A percentile compares a stretch with the other conserved stretches of the same genome.
These are phyloP conservation scores for Hemaris fuciformis DNA, from an alignment of 2,888 invertebrate genomes.

Conservation along the genomic window DNA sequence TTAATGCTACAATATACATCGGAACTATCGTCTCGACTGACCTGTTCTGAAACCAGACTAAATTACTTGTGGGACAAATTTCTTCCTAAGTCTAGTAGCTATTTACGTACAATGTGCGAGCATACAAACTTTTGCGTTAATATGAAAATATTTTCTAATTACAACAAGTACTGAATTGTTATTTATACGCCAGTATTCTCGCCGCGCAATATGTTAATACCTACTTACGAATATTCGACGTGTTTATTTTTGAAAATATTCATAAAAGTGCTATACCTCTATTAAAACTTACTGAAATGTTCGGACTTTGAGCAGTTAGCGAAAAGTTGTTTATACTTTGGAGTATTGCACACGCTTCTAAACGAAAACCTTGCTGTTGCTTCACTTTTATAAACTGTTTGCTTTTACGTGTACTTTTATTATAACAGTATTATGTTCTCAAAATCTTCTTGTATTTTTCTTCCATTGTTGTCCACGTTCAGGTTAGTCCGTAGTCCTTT, in stretches of 20 bases:
- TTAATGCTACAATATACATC: too few species aligned
- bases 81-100: too few species aligned
- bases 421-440: neutral
- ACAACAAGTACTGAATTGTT: neutral
- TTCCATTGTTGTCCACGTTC: neutral
- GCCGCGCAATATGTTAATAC: neutral
- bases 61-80: too few species aligned
- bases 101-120: too few species aligned
- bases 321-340: conserved; percentile 7
- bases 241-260: conserved; percentile 6
- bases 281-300: conserved; percentile 5
- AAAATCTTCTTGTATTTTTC: neutral
- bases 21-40: too few species aligned
- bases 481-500: neutral
- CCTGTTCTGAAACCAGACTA: too few species aligned
- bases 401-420: neutral
- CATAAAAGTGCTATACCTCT: neutral
- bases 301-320: conserved; percentile 2
- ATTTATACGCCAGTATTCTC: neutral
- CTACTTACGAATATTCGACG: neutral
- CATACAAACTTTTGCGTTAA: neutral
- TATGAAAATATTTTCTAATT: neutral
- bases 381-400: neutral
- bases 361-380: neutral
- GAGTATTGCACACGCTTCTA: neutral